Base-by-base conservation (phyloP, 1,140 invertebrate species). In the Carcinoscorpius rotundicauda region DNA sequence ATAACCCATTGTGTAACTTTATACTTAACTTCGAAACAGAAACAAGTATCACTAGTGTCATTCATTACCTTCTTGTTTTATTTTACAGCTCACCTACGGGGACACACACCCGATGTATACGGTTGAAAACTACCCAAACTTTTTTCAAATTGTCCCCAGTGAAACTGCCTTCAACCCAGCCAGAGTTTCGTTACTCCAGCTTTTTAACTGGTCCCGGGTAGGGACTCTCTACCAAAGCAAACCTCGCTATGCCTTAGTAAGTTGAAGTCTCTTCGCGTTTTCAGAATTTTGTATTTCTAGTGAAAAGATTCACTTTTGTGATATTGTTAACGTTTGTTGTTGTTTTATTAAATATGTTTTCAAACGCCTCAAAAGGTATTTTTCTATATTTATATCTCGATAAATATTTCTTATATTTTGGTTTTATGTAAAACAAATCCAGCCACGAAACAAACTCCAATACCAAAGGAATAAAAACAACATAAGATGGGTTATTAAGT, bases 91-190 rank as follows among this genome's bases (percentile, higher is more conserved):
- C 49, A 97, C 94, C 3, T 99, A 98, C 76, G 95, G 93, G 3
- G 96, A 99, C 77, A 98, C 94, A n/a, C 93, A 98, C 80, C 95
- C 96, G 3, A 95, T 97, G 87, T 97, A 98, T 78, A 94, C 92
- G 1, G 89, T 87, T 73, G 85, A 90, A 67, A 91, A 87, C 65
- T 98, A 93, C 76, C 93, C 91, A 4, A 97, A 97, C 78, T 97
- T 97, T 80, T 98, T 94, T 78, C 86, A 93, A 29, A 89, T 97
- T 65, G 93, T 96, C 49, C 94, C 94, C 4, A 93, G 90, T 52
- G 93, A 96, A 77, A 93, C 92, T 73, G 94, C 95, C 55, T 95
- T 97, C 79, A 98, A 98, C 79, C 83, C 87, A 4, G 94, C 96
- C 0, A 82, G 94, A 52, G 83, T 97, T 51, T 84, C 89, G 3